A percentile compares a stretch with the other conserved stretches of the same genome.
phyloP scores from a whole-genome alignment of 1,140 invertebrate genomes.

The Parapsyche elsis region DNA sequence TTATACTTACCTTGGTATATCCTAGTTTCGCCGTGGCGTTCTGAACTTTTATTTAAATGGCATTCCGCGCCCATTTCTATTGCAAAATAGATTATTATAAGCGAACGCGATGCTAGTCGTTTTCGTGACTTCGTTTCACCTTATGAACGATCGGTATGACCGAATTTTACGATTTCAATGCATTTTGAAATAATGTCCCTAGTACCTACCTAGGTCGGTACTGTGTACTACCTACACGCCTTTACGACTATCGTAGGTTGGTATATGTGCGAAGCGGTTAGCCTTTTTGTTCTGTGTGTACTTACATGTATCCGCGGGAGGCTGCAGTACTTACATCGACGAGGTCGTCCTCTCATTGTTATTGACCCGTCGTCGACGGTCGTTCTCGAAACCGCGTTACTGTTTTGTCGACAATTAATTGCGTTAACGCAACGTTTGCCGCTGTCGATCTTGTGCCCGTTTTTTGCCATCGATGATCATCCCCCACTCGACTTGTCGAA shows the following conservation, averaged over 20 bases:
- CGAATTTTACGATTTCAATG: too few species aligned
- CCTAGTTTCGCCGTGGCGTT: slow-evolving; percentile 19
- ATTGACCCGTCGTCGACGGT: slow-evolving; percentile 36
- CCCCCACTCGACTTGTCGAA: too few species aligned
- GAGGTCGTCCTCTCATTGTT: slow-evolving; percentile 47
- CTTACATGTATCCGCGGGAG: neutral
- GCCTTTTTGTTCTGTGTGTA: neutral
- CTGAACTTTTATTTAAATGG: slow-evolving; percentile 38
- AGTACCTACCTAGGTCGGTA: too few species aligned
- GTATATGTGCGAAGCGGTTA: neutral
- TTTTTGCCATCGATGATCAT: neutral
- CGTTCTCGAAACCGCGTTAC: slow-evolving; percentile 23
- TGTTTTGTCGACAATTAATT: neutral
- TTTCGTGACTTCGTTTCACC: slow-evolving; percentile 16
- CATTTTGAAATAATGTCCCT: too few species aligned
- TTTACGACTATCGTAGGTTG: slow-evolving; percentile 15
- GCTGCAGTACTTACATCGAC: slow-evolving; percentile 16
- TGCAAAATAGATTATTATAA: slow-evolving; percentile 21
- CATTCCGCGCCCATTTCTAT: slow-evolving; percentile 33
- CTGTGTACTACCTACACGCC: too few species aligned
- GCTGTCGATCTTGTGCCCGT: neutral
- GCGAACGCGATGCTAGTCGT: neutral
- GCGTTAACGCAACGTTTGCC: neutral
- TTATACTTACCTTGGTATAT: neutral
- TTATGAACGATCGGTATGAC: neutral